A percentile compares a stretch with the other conserved stretches of the same genome.
Conservation (phyloP, 2,888 invertebrate species). For the Drosophila prolongata region DNA sequence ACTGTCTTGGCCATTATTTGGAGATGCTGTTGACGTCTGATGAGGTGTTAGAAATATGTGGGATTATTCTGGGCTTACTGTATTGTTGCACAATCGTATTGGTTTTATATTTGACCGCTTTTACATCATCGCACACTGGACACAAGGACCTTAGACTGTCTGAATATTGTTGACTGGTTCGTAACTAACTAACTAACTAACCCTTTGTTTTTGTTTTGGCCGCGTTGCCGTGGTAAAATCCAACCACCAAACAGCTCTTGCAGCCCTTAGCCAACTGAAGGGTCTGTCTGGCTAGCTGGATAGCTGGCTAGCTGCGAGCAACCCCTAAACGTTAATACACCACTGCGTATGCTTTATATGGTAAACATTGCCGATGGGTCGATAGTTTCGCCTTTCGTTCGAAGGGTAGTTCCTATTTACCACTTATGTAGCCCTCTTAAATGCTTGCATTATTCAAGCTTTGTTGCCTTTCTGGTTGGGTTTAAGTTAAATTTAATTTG, state of each 20-base stretch:
- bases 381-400: slow-evolving; percentile 22
- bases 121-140: slow-evolving; percentile 33
- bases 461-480: slow-evolving; percentile 33
- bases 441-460: slow-evolving; percentile 31
- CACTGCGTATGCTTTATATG: slow-evolving; percentile 43
- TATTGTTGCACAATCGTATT: slow-evolving; percentile 6
- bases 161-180: slow-evolving; percentile 26
- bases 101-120: slow-evolving; percentile 3
- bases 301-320: slow-evolving; percentile 16
- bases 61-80: slow-evolving; percentile 35
- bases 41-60: slow-evolving; percentile 8
- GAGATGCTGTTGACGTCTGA: slow-evolving; percentile 4
- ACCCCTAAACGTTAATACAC: slow-evolving; percentile 39
- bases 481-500: slow-evolving; percentile 58
- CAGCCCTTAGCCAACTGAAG: slow-evolving; percentile 35
- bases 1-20: slow-evolving; percentile 55
- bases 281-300: slow-evolving; percentile 22
- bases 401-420: slow-evolving; percentile 44
- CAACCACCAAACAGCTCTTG: slow-evolving; percentile 9
- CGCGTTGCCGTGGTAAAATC: slow-evolving; percentile 31
- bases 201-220: slow-evolving; percentile 42
- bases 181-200: background rate
- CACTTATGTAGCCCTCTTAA: background rate
- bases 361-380: slow-evolving; percentile 37
- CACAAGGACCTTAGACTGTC: slow-evolving; percentile 64